Conservation (phyloP, 2,797 vertebrate species). For the Lindbergichthys nudifrons region DNA sequence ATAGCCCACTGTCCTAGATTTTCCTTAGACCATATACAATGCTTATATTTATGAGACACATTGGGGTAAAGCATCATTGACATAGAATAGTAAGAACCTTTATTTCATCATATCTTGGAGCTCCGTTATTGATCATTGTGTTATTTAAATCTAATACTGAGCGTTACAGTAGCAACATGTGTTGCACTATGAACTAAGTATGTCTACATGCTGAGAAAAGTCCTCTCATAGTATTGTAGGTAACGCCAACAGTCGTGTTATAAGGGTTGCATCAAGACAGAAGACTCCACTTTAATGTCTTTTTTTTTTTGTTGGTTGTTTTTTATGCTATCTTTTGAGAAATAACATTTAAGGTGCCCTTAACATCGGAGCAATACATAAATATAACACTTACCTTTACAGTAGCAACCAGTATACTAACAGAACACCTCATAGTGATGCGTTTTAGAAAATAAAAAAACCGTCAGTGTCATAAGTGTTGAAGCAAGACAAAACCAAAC, state of each 20-base stretch:
- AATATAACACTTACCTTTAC: too few species aligned
- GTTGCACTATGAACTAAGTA: too few species aligned
- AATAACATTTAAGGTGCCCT: constrained; percentile 40
- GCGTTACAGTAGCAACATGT: neutral
- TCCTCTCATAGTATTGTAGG: too few species aligned
- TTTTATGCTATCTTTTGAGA: neutral
- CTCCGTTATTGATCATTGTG: constrained; percentile 35
- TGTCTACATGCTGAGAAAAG: neutral
- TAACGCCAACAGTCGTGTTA: neutral
- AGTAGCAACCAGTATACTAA: too few species aligned
- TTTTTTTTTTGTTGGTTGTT: constrained; percentile 3
- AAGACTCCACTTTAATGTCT: neutral
- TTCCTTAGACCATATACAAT: constrained; percentile 76
- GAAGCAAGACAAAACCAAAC: too few species aligned
- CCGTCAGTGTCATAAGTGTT: too few species aligned
- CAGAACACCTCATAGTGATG: too few species aligned
- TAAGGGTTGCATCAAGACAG: neutral
- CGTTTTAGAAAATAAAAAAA: too few species aligned
- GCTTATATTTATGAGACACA: constrained; percentile 78
- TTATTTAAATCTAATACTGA: constrained; percentile 17
- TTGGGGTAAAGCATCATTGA: constrained; percentile 45
- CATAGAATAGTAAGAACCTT: constrained; percentile 19
- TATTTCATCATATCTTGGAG: constrained; percentile 28
- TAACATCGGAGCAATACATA: neutral
- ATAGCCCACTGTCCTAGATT: constrained; percentile 80